These are phyloP conservation scores for Phymorhynchus buccinoides DNA, from an alignment of 1,140 invertebrate genomes.

Conservation along the genomic window DNA sequence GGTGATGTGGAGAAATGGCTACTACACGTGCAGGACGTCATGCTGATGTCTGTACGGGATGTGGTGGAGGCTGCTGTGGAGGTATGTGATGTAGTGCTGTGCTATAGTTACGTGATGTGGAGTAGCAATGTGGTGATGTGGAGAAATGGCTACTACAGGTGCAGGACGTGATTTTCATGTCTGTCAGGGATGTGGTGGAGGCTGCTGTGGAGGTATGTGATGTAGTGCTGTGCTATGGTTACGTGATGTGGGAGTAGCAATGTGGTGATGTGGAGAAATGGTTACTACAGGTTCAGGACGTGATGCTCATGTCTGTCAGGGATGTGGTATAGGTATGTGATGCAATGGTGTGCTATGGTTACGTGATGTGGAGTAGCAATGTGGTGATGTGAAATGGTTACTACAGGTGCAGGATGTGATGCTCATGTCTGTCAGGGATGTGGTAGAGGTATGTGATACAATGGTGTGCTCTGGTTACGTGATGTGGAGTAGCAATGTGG, in stretches of 20 bases:
- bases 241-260: no score
- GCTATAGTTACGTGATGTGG: no score
- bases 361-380: no score
- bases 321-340: slow-evolving; percentile 70
- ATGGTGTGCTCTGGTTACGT: no score
- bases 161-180: slow-evolving; percentile 72
- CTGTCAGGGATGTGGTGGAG: slow-evolving; percentile 70
- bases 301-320: slow-evolving; percentile 71
- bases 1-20: slow-evolving; percentile 75
- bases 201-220: slow-evolving; percentile 65
- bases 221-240: no score
- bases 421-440: slow-evolving; percentile 71
- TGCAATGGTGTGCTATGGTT: slow-evolving; percentile 65
- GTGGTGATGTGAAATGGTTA: slow-evolving; percentile 74
- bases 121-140: no score
- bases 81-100: no score
- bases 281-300: slow-evolving; percentile 73
- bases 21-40: slow-evolving; percentile 73
- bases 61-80: slow-evolving; percentile 68
- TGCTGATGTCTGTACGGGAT: slow-evolving; percentile 72
- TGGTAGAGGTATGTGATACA: slow-evolving; percentile 67
- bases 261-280: slow-evolving; percentile 75
- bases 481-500: slow-evolving; percentile 66
- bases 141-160: slow-evolving; percentile 75
- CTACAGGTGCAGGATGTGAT: slow-evolving; percentile 74